Conservation (phyloP, 1,140 invertebrate species). For the Reticulitermes speratus region DNA sequence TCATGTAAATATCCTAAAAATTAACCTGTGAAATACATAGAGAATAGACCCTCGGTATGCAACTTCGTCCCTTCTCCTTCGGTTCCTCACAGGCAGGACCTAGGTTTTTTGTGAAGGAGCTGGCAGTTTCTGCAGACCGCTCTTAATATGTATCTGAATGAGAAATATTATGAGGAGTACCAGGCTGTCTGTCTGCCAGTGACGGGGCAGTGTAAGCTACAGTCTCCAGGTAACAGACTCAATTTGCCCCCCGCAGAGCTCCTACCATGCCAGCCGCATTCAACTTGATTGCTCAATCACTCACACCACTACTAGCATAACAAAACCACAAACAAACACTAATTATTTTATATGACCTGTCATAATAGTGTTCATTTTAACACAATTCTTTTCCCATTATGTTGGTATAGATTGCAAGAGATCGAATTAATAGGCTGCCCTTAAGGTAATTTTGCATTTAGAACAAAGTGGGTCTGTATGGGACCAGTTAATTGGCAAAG, state of each 20-base stretch:
- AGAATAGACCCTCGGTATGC: too few relatives aligned
- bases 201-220: background rate
- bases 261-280: background rate
- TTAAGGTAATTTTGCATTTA: too few relatives aligned
- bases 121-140: background rate
- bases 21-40: too few relatives aligned
- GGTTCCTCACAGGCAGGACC: too few relatives aligned
- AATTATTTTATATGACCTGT: slow-evolving; percentile 17
- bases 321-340: slow-evolving; percentile 1
- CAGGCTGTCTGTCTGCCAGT: background rate
- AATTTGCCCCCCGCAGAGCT: slow-evolving; percentile 1
- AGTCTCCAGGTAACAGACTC: slow-evolving; percentile 8
- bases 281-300: slow-evolving; percentile 10
- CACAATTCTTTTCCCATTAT: background rate
- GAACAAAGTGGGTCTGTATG: too few relatives aligned
- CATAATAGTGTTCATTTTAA: slow-evolving; percentile 4
- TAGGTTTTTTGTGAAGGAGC: background rate
- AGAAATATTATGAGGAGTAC: background rate
- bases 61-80: too few relatives aligned
- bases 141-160: background rate
- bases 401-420: background rate
- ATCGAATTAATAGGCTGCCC: too few relatives aligned
- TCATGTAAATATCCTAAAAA: too few relatives aligned
- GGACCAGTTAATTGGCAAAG: too few relatives aligned
- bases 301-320: background rate